These are phyloP conservation scores for Capromys pilorides DNA, from an alignment of 2,797 vertebrate species.

Conservation along the genomic window DNA sequence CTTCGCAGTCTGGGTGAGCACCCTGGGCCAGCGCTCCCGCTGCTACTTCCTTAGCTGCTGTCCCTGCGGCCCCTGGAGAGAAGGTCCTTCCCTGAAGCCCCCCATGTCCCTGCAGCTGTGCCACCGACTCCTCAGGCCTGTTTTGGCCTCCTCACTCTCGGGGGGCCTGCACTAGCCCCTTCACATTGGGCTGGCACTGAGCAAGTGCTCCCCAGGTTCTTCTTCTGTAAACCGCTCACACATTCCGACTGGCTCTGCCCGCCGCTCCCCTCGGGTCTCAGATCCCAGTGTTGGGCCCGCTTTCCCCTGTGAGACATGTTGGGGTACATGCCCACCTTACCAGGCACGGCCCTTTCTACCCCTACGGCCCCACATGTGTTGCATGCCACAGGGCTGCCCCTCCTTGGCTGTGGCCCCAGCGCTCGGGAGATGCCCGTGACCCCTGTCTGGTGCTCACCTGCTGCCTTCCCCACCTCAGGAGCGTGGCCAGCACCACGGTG, in stretches of 20 bases:
- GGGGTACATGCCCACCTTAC: neutral
- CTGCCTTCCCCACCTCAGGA: neutral
- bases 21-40: neutral
- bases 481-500: neutral
- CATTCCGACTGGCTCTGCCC: neutral
- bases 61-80: neutral
- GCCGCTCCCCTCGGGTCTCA: neutral
- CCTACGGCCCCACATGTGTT: neutral
- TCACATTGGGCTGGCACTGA: neutral
- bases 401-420: neutral
- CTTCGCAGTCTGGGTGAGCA: neutral
- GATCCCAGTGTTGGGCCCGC: neutral
- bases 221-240: too few species aligned
- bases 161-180: neutral
- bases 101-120: neutral
- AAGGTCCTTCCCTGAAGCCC: neutral
- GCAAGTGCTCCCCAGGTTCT: neutral
- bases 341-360: neutral
- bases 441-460: fast-evolving
- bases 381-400: too few species aligned
- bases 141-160: slow-evolving; percentile 24
- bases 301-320: fast-evolving
- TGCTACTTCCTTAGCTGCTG: neutral
- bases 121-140: neutral
- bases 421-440: neutral